These are phyloP conservation scores for Achatina immaculata DNA, from an alignment of 1,140 invertebrate species.

Conservation along the genomic window DNA sequence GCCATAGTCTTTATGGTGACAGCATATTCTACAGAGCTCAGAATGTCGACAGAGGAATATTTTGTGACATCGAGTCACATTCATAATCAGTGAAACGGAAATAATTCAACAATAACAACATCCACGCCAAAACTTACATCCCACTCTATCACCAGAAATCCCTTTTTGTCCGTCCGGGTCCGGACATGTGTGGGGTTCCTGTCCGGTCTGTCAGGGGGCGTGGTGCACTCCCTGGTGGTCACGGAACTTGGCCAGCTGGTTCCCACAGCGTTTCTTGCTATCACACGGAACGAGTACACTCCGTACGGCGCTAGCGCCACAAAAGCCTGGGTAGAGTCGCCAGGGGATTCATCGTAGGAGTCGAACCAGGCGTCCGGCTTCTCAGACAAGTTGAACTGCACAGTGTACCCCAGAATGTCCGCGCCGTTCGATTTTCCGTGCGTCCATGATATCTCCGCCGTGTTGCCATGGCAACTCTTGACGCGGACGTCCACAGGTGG, in stretches of 20 bases:
- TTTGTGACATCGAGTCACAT: too few relatives aligned
- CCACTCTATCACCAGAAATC: constrained; percentile 95
- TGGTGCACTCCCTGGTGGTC: constrained; percentile 83
- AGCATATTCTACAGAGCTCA: too few relatives aligned
- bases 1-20: too few relatives aligned
- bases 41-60: too few relatives aligned
- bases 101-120: too few relatives aligned
- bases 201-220: constrained; percentile 89
- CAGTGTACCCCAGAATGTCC: constrained; percentile 88
- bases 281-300: constrained; percentile 82
- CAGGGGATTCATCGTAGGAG: constrained; percentile 56
- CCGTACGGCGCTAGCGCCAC: constrained; percentile 61
- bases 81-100: too few relatives aligned
- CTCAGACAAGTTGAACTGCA: constrained; percentile 95
- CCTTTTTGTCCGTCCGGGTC: constrained; percentile 88
- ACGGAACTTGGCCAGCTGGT: constrained; percentile 86
- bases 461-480: constrained; percentile 76
- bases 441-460: constrained; percentile 80
- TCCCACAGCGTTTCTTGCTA: constrained; percentile 94
- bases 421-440: constrained; percentile 87
- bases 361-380: constrained; percentile 89
- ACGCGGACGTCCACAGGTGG: constrained; percentile 79
- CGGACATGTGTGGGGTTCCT: constrained; percentile 96
- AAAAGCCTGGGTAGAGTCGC: constrained; percentile 33
- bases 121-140: constrained; percentile 79